phyloP scores from a whole-genome alignment of 2,888 invertebrate species.

The Sympetrum striolatum region DNA sequence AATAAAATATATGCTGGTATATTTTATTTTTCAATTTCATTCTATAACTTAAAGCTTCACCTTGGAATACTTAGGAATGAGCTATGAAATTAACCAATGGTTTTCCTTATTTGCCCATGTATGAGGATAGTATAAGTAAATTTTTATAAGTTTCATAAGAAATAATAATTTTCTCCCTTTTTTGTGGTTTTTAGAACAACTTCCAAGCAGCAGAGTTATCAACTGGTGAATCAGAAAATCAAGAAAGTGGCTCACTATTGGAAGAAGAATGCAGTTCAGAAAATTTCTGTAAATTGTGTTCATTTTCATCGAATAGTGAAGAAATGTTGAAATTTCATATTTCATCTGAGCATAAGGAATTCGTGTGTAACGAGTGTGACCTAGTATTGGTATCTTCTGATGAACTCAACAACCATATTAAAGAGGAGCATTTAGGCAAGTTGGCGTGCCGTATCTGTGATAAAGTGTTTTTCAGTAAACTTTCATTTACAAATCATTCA shows the following conservation, averaged over 20 bases:
- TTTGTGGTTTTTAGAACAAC: background rate
- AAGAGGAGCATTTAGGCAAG: constrained; percentile 45
- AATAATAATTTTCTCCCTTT: background rate
- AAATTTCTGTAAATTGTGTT: background rate
- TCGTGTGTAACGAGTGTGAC: constrained; percentile 48
- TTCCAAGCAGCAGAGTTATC: background rate
- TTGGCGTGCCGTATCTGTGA: constrained; percentile 39
- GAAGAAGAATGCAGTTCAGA: background rate
- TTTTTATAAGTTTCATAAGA: too few relatives aligned
- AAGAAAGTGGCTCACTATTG: background rate
- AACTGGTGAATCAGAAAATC: background rate
- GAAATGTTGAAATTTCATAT: background rate
- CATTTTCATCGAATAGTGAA: background rate
- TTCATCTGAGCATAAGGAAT: background rate
- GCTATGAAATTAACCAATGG: too few relatives aligned
- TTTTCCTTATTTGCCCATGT: too few relatives aligned
- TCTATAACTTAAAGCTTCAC: too few relatives aligned
- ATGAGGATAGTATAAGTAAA: too few relatives aligned
- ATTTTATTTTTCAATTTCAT: too few relatives aligned
- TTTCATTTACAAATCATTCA: background rate
- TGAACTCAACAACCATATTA: constrained; percentile 47
- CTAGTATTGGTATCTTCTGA: constrained; percentile 45
- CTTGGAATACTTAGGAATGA: too few relatives aligned
- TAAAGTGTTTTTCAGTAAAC: background rate
- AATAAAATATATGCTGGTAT: too few relatives aligned